phyloP scores from a whole-genome alignment of 2,113 vertebrate genomes.

The Turnix velox region DNA sequence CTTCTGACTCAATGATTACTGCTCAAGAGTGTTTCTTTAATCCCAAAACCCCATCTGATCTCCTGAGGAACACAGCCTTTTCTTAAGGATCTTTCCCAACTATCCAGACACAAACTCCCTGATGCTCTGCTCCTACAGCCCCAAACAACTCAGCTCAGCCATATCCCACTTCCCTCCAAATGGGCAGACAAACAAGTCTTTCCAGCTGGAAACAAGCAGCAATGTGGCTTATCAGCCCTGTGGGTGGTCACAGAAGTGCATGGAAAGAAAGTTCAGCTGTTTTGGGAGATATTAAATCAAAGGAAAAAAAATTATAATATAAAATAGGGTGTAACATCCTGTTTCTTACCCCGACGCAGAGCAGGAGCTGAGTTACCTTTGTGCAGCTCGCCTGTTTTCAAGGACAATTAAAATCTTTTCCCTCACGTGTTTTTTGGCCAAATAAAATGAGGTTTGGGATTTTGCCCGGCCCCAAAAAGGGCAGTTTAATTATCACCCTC shows the following conservation, averaged over 20 bases:
- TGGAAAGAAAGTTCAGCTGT: neutral
- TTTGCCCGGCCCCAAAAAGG: neutral
- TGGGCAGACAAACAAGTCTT: neutral
- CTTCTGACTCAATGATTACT: too few relatives aligned
- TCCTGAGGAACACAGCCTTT: neutral
- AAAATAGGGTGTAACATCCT: conserved; percentile 31
- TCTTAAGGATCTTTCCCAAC: neutral
- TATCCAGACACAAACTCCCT: neutral
- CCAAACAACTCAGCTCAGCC: neutral
- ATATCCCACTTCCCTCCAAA: neutral
- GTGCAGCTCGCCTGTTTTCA: neutral
- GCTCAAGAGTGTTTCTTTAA: neutral
- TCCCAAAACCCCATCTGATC: neutral
- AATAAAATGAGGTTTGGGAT: neutral
- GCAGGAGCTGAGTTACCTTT: neutral
- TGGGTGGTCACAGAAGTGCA: neutral
- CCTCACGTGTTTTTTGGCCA: neutral
- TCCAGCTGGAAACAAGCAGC: neutral
- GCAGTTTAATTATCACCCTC: neutral
- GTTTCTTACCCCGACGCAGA: neutral
- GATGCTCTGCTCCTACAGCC: neutral
- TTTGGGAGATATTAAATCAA: neutral
- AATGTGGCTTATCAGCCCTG: neutral
- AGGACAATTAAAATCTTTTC: conserved; percentile 8
- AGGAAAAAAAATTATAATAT: neutral